phyloP scores from a whole-genome alignment of 2,113 vertebrate genomes.

The Brachirus orientalis region DNA sequence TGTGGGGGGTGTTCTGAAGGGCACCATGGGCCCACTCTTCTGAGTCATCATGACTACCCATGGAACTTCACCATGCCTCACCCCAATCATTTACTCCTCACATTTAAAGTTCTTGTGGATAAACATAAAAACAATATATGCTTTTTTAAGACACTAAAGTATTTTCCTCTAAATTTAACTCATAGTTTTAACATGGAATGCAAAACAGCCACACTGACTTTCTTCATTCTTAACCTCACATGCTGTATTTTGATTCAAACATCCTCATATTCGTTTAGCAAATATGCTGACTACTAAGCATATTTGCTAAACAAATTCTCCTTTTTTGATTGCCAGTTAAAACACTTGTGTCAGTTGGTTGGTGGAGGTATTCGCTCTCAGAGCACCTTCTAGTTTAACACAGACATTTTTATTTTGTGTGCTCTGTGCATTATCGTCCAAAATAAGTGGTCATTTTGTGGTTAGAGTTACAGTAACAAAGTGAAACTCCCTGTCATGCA shows the following conservation, averaged over 20 bases:
- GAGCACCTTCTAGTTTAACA: no score
- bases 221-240: background rate
- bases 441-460: no score
- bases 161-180: background rate
- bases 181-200: background rate
- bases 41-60: conserved; percentile 61
- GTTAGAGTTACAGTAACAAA: no score
- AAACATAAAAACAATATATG: background rate
- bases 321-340: no score
- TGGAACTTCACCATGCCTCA: conserved; percentile 28
- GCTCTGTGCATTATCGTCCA: no score
- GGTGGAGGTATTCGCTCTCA: no score
- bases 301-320: no score
- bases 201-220: background rate
- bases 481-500: no score
- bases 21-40: conserved; percentile 35
- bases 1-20: conserved; percentile 30
- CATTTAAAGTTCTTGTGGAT: conserved; percentile 25
- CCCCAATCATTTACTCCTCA: background rate
- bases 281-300: no score
- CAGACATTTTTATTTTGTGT: no score
- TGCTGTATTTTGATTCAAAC: background rate
- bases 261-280: no score
- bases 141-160: background rate
- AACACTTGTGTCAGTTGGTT: no score